Evolutionary conservation across 2,113 vertebrate species (phyloP), one percentile per base, ranked within the genome.

Genomic region (Neomonachus schauinslandi): DNA sequence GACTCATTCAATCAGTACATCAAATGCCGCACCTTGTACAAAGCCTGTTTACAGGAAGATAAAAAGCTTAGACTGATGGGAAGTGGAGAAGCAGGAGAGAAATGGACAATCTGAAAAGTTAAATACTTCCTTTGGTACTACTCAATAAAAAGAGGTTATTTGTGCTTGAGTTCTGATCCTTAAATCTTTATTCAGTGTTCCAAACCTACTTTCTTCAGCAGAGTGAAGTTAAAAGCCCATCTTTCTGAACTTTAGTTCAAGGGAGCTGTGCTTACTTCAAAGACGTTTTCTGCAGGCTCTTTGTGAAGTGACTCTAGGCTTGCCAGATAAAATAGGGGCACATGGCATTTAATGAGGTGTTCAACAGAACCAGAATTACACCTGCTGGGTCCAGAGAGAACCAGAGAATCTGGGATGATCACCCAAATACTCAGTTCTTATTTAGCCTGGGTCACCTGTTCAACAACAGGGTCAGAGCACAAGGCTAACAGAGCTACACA

Each of bases 161-260:
- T 91, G 31, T 91, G 49, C 21, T 86, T 42, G 26, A 74, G 49
- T 89, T 93, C 61, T 94, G n/a, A 85, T 39, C 51, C 55, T 69
- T 96, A 74, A 85, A 95, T 67, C 63, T 82, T 79, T 67, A 95
- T 61, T 91, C 36, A 71, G 87, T 95, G 42, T 96, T n/a, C n/a
- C 72, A 95, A 57, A 76, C 22, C 28, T 61, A 67, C 65, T 90
- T 96, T 79, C 69, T 91, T 94, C 51, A 86, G 65, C 57, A 95
- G 5, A 92, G 72, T 93, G 49, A 90, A 91, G 61, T 84, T 93
- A 89, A 97, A 97, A 89, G 76, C 22, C 69, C 51, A 4, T 59
- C 57, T 87, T 82, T 82, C 81, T 42, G 39, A 95, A 93, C 31
- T 82, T 79, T 57, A 74, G 46, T 89, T 94, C 84, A 86, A 63